Evolutionary conservation across 2,888 invertebrate species (phyloP), one percentile per base, ranked within the genome.

Genomic region (Pyrrhia umbra): DNA sequence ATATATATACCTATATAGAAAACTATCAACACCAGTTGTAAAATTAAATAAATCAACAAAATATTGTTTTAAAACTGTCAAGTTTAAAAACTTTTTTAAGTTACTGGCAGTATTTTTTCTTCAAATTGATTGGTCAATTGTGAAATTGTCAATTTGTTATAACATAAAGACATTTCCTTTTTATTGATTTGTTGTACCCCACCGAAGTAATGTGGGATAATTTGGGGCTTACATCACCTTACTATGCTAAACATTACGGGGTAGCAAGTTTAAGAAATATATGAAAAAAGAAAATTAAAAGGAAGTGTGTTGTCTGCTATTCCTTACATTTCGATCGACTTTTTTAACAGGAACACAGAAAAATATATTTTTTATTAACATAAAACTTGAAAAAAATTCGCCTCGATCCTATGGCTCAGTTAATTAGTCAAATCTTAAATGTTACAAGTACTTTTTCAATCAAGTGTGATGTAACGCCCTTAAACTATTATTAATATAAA

Each of bases 111-210:
- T 79, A 79, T 73, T 78, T 57, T 61, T 63, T 61, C 15, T 55
- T 34, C 55, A 64, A 73, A 68, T 63, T 59, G 18, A 78, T 79
- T 83, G 81, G 88, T 89, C 89, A 88, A 90, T 90, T 89, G 65
- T 64, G 79, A 75, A 67, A 77, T 81, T 80, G 89, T 90, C 90
- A 90, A 90, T 90, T 90, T 78, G 51, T 78, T 75, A 58, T 68
- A 62, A 69, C 58, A 20, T 75, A 77, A 71, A 75, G 63, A 77
- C 72, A 74, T 68, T 75, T 81, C 65, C 64, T 62, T 75, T n/a
- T 74, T 72, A 80, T 75, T 73, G 70, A 78, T 68, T 77, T 71
- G 72, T 67, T 72, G 40, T 63, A 75, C 79, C 86, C 88, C 89
- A 85, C 85, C 86, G 85, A 84, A 63, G 65, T 40, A 61, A 72